Evolutionary conservation across 2,888 invertebrate species (phyloP).

Genomic region (Brachypterus glaber): DNA sequence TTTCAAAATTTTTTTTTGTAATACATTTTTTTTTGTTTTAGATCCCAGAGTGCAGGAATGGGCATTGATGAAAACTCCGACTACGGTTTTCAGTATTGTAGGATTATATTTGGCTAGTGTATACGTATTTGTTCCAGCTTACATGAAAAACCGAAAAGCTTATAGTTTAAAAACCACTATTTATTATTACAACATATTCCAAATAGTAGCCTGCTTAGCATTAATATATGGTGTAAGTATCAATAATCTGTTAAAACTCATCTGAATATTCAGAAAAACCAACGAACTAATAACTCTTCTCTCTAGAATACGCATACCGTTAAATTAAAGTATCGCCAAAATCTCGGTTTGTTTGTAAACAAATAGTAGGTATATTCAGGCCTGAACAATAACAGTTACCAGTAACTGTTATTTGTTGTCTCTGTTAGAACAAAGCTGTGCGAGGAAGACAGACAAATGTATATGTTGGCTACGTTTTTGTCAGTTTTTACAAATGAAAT

Average conservation of each 20-base stretch:
- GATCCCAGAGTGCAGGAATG: conserved; percentile 43
- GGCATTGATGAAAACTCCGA: conserved; percentile 46
- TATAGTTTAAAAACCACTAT: conserved; percentile 57
- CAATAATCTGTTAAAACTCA: conserved; percentile 3
- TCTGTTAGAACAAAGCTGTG: too few relatives aligned
- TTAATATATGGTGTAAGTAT: conserved; percentile 60
- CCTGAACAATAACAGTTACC: too few relatives aligned
- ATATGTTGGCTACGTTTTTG: too few relatives aligned
- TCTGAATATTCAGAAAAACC: too few relatives aligned
- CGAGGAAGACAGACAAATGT: too few relatives aligned
- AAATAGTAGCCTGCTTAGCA: conserved; percentile 60
- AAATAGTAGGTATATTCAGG: too few relatives aligned
- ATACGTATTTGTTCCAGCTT: conserved; percentile 45
- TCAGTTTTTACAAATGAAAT: too few relatives aligned
- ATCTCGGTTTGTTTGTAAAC: too few relatives aligned
- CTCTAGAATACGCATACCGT: too few relatives aligned
- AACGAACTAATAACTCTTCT: too few relatives aligned
- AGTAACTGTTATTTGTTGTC: too few relatives aligned
- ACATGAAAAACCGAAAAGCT: conserved; percentile 62
- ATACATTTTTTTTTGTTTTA: conserved; percentile 21
- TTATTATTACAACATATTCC: conserved; percentile 68
- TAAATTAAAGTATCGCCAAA: too few relatives aligned
- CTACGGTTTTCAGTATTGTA: conserved; percentile 40
- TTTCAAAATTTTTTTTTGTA: not conserved
- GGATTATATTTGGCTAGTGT: conserved; percentile 44